Evolutionary conservation across 1,140 invertebrate genomes (phyloP).

Genomic region (Homarus americanus): DNA sequence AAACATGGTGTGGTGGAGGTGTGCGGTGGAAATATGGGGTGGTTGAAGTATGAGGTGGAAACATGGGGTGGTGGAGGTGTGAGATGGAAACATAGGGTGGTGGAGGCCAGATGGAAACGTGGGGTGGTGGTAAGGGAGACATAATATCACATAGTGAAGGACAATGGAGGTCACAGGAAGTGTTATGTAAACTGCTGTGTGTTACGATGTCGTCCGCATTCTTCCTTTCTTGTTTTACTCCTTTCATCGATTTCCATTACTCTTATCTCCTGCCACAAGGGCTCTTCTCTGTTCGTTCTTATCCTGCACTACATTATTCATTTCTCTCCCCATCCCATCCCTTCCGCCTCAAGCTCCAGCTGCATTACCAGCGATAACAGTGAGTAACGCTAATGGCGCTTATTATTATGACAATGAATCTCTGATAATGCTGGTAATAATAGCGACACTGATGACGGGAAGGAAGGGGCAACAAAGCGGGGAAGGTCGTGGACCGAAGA

Average conservation of each 20-base stretch:
- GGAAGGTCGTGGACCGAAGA: conserved; percentile 20
- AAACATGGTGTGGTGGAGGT: no score
- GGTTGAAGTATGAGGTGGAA: background rate
- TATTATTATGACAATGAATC: conserved; percentile 63
- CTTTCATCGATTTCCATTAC: background rate
- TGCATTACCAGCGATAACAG: conserved; percentile 22
- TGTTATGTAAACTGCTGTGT: no score
- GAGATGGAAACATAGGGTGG: conserved; percentile 12
- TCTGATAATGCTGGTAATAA: conserved; percentile 45
- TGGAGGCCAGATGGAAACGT: background rate
- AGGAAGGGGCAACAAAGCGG: conserved; percentile 38
- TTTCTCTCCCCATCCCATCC: conserved; percentile 2
- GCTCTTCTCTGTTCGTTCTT: conserved; percentile 3
- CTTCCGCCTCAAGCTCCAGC: background rate
- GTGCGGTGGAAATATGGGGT: conserved; percentile 10
- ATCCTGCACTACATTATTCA: background rate
- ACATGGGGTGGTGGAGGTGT: background rate
- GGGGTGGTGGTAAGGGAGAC: no score
- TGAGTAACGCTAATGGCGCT: conserved; percentile 49
- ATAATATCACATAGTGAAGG: no score
- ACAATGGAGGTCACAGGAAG: no score
- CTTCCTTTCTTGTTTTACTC: background rate
- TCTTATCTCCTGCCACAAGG: background rate
- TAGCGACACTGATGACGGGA: conserved; percentile 46
- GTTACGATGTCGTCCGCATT: no score